These are phyloP conservation scores for Diuraphis noxia DNA, from an alignment of 1,140 invertebrate genomes.

Conservation along the genomic window DNA sequence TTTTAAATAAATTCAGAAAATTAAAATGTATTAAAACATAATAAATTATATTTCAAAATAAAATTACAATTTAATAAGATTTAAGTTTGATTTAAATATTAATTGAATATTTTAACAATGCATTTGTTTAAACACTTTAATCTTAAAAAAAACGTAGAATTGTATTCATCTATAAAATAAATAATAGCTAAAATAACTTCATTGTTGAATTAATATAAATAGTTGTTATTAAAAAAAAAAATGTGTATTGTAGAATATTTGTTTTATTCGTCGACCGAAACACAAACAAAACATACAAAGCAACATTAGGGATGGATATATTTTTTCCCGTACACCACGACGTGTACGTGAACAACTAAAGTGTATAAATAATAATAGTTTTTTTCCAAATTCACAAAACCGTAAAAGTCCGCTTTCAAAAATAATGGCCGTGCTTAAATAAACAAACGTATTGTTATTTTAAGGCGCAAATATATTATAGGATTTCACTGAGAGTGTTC, in stretches of 20 bases:
- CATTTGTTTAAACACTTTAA: not conserved
- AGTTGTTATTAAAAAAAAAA: not conserved
- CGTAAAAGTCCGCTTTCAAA: not conserved
- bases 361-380: slow-evolving; percentile 4
- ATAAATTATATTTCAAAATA: not conserved
- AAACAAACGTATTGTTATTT: slow-evolving; percentile 19
- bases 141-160: not conserved
- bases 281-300: not conserved
- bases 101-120: not conserved
- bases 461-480: not conserved
- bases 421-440: not conserved
- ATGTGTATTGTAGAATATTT: not conserved
- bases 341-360: not conserved
- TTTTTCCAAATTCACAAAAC: not conserved
- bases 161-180: not conserved
- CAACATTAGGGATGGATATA: not conserved
- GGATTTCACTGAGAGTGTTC: not conserved
- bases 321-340: not conserved
- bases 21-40: not conserved
- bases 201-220: not conserved
- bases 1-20: not conserved
- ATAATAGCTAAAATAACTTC: not conserved
- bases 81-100: not conserved
- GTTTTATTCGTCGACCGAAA: not conserved
- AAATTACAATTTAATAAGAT: not conserved